Conservation (phyloP, 2,797 vertebrate species). For the Hippocampus kuda region DNA sequence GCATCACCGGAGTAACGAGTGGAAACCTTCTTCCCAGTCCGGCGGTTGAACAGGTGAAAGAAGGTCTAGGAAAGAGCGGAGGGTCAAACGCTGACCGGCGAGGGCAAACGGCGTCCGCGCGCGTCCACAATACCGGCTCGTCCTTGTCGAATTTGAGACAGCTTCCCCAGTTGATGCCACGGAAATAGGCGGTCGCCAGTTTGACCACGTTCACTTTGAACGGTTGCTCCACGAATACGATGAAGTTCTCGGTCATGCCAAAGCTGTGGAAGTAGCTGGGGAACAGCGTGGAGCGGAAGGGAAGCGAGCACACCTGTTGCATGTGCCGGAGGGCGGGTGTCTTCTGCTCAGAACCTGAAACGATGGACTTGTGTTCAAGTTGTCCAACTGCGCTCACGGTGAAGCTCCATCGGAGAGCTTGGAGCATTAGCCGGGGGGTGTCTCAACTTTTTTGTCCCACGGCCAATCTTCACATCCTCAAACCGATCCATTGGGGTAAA, state of each 20-base stretch:
- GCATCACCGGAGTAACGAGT: slow-evolving; percentile 68
- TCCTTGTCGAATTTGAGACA: slow-evolving; percentile 77
- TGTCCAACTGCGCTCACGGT: no score
- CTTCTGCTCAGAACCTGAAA: neutral
- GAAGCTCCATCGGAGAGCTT: neutral
- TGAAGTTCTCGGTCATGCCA: slow-evolving; percentile 80
- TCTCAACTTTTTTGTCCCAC: no score
- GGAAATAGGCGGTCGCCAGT: slow-evolving; percentile 81
- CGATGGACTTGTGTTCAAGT: neutral
- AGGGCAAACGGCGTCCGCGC: no score
- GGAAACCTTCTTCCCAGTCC: slow-evolving; percentile 66
- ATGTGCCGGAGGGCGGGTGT: slow-evolving; percentile 61
- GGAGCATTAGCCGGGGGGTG: neutral
- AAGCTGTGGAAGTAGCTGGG: slow-evolving; percentile 96
- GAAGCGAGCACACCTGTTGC: slow-evolving; percentile 74
- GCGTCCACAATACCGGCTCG: slow-evolving; percentile 63
- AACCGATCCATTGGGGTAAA: no score
- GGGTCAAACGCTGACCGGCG: no score
- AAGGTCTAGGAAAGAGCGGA: slow-evolving; percentile 64
- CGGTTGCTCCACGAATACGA: slow-evolving; percentile 88
- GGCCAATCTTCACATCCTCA: no score
- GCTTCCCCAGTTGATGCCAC: slow-evolving; percentile 79
- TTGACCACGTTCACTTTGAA: slow-evolving; percentile 79
- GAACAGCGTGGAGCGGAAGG: slow-evolving; percentile 69
- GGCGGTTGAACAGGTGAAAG: slow-evolving; percentile 78